Percentiles rank a stretch among this genome's conserved stretches.
These are phyloP conservation scores for Schizotus pectinicornis DNA, from an alignment of 2,888 invertebrate genomes.

Conservation along the genomic window DNA sequence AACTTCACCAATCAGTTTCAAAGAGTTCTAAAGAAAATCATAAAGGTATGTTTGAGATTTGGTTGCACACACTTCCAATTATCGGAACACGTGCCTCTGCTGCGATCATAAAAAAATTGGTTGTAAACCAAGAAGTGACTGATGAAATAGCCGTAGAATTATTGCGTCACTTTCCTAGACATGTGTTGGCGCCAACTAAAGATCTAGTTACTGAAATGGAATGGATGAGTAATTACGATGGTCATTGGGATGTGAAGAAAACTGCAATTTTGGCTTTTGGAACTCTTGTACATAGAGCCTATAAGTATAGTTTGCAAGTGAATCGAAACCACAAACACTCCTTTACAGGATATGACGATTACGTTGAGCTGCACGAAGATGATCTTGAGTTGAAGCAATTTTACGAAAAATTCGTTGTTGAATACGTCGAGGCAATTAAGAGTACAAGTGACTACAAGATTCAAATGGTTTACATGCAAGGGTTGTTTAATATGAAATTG, in stretches of 20 bases:
- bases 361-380: background rate
- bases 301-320: slow-evolving; percentile 9
- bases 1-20: slow-evolving; percentile 39
- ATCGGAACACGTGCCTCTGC: slow-evolving; percentile 58
- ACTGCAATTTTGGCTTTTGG: slow-evolving; percentile 59
- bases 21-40: slow-evolving; percentile 14
- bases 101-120: slow-evolving; percentile 53
- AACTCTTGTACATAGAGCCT: slow-evolving; percentile 55
- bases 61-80: slow-evolving; percentile 58
- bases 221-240: slow-evolving; percentile 45
- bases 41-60: slow-evolving; percentile 43
- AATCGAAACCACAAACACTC: background rate
- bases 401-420: slow-evolving; percentile 42
- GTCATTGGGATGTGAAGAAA: slow-evolving; percentile 46
- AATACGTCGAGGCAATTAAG: slow-evolving; percentile 42
- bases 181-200: slow-evolving; percentile 55
- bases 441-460: slow-evolving; percentile 46
- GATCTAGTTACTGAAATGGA: slow-evolving; percentile 53
- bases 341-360: background rate
- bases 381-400: slow-evolving; percentile 13
- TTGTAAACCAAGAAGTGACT: slow-evolving; percentile 50
- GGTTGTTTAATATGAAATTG: slow-evolving; percentile 58
- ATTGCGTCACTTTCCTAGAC: slow-evolving; percentile 56
- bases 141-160: slow-evolving; percentile 49
- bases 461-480: slow-evolving; percentile 58